phyloP scores from a whole-genome alignment of 2,888 invertebrate species.

The Epicampocera succincta region DNA sequence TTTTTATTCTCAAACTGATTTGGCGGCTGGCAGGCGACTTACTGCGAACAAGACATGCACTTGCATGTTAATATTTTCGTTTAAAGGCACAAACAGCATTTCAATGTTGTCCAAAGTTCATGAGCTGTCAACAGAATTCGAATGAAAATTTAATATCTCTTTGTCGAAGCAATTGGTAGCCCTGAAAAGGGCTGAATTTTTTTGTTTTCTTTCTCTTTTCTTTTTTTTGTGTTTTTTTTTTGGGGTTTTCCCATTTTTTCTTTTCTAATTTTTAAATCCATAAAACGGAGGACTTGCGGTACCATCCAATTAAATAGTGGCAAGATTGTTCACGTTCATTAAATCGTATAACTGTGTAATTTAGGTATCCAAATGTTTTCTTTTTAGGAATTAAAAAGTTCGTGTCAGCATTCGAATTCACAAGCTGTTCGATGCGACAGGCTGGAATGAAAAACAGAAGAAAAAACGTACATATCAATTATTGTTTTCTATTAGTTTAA shows the following conservation, averaged over 20 bases:
- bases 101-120: too few relatives aligned
- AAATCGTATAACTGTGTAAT: slow-evolving; percentile 48
- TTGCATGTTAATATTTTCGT: too few relatives aligned
- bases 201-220: slow-evolving; percentile 23
- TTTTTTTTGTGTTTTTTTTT: slow-evolving; percentile 38
- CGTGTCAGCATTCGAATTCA: slow-evolving; percentile 28
- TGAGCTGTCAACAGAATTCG: too few relatives aligned
- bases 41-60: too few relatives aligned
- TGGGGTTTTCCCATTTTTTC: too few relatives aligned
- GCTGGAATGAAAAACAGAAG: slow-evolving; percentile 45
- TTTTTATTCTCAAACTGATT: too few relatives aligned
- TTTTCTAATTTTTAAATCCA: slow-evolving; percentile 47
- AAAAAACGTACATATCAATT: neutral
- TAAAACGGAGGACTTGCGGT: slow-evolving; percentile 28
- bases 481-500: too few relatives aligned
- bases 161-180: slow-evolving; percentile 76
- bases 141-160: slow-evolving; percentile 73
- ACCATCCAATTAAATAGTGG: slow-evolving; percentile 55
- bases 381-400: slow-evolving; percentile 30
- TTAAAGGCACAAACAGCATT: too few relatives aligned
- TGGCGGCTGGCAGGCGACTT: too few relatives aligned
- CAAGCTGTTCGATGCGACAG: slow-evolving; percentile 10
- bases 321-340: slow-evolving; percentile 47
- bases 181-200: slow-evolving; percentile 79
- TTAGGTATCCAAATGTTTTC: slow-evolving; percentile 47